A percentile compares a stretch with the other conserved stretches of the same genome.
phyloP scores from a whole-genome alignment of 2,797 vertebrate species.

The Artibeus jamaicensis region DNA sequence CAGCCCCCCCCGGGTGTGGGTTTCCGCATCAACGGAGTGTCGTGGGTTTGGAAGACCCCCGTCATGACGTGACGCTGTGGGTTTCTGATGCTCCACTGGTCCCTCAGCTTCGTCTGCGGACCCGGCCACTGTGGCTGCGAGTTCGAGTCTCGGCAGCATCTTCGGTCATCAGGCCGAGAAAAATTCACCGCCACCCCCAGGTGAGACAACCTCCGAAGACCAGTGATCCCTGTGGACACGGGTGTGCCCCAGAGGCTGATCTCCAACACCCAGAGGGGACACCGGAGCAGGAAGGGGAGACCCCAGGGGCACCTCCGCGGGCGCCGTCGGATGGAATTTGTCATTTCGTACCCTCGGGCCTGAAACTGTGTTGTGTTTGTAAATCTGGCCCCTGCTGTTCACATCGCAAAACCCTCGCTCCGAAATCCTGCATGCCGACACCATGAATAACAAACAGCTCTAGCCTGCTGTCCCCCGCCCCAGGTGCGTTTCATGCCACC shows the following conservation, averaged over 20 bases:
- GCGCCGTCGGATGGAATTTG: slow-evolving; percentile 38
- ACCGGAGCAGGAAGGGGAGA: background rate
- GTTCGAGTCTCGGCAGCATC: background rate
- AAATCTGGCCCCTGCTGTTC: background rate
- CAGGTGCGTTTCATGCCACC: accelerated
- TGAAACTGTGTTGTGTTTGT: background rate
- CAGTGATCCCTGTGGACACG: slow-evolving; percentile 56
- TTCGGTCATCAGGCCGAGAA: slow-evolving; percentile 13
- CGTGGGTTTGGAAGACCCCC: no score
- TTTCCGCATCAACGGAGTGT: no score
- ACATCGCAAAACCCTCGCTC: background rate
- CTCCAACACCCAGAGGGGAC: slow-evolving; percentile 27
- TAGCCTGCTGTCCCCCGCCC: accelerated
- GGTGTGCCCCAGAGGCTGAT: background rate
- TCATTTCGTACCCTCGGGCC: background rate
- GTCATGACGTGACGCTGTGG: accelerated
- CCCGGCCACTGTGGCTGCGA: no score
- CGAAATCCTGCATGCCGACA: background rate
- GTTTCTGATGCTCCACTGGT: no score
- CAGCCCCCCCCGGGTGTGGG: no score
- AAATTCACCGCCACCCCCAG: background rate
- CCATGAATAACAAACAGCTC: background rate
- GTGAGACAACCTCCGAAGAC: slow-evolving; percentile 54
- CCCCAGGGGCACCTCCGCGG: no score
- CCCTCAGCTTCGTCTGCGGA: no score